These are phyloP conservation scores for Promerops cafer DNA, from an alignment of 2,113 vertebrate genomes.

Conservation along the genomic window DNA sequence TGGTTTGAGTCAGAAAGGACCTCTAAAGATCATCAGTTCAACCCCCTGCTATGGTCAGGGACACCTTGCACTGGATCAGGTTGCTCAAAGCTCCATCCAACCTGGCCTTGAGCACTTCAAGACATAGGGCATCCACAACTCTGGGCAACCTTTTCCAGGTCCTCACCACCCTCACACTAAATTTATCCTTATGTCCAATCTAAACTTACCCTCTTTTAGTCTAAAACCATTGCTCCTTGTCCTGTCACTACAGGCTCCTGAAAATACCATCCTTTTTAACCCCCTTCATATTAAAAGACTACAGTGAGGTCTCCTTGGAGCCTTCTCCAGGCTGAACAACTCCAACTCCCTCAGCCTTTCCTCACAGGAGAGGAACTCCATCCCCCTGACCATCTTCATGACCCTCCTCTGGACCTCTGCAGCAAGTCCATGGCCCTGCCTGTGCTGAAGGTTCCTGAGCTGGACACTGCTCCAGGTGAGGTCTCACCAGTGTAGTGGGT, in stretches of 20 bases:
- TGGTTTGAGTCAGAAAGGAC: not conserved
- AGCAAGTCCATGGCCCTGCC: not conserved
- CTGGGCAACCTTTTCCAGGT: not conserved
- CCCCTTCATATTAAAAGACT: not conserved
- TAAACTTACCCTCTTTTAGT: not conserved
- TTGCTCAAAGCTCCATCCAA: not conserved
- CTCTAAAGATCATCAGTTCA: not conserved
- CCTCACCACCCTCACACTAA: not conserved
- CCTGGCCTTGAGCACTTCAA: not conserved
- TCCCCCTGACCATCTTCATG: rapidly evolving
- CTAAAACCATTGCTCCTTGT: not conserved
- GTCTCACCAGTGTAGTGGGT: not conserved
- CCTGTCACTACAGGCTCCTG: not conserved
- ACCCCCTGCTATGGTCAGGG: not conserved
- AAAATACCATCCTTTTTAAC: not conserved
- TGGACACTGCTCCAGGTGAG: not conserved
- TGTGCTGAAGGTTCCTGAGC: not conserved
- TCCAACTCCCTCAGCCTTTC: not conserved
- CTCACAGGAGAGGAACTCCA: rapidly evolving
- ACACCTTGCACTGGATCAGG: not conserved
- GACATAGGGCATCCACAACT: not conserved
- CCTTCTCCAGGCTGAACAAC: not conserved
- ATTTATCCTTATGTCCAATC: not conserved
- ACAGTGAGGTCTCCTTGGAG: not conserved
- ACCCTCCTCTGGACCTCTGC: not conserved